Conservation (phyloP, 2,113 vertebrate species). For the Semnornis frantzii region DNA sequence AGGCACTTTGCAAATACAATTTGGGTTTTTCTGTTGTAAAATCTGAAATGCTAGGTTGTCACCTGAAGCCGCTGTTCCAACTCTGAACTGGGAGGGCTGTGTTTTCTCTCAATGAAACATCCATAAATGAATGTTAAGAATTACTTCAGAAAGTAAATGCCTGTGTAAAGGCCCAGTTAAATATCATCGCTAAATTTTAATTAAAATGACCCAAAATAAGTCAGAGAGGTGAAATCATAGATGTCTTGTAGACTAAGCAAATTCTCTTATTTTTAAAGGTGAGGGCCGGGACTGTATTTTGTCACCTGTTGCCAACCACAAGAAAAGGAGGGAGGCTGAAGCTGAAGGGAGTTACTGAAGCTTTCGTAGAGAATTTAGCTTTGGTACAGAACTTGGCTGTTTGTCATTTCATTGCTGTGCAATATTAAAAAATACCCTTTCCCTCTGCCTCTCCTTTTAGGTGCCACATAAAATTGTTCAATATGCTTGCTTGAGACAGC, state of each 20-base stretch:
- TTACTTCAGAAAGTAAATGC: not conserved
- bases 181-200: not conserved
- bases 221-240: not conserved
- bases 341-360: not conserved
- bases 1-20: not conserved
- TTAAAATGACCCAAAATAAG: not conserved
- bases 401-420: accelerated
- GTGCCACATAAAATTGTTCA: slow-evolving; percentile 39
- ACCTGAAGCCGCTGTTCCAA: not conserved
- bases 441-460: not conserved
- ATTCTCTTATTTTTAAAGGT: not conserved
- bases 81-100: not conserved
- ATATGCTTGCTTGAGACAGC: slow-evolving; percentile 43
- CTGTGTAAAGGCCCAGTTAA: not conserved
- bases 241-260: not conserved
- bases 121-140: not conserved
- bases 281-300: not conserved
- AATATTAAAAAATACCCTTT: not conserved
- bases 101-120: not conserved
- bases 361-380: not conserved
- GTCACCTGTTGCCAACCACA: slow-evolving; percentile 11
- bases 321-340: not conserved
- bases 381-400: not conserved
- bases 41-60: not conserved
- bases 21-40: not conserved